Evolutionary conservation across 2,888 invertebrate genomes (phyloP), one percentile per base, ranked within the genome.

Genomic region (Nysson spinosus): DNA sequence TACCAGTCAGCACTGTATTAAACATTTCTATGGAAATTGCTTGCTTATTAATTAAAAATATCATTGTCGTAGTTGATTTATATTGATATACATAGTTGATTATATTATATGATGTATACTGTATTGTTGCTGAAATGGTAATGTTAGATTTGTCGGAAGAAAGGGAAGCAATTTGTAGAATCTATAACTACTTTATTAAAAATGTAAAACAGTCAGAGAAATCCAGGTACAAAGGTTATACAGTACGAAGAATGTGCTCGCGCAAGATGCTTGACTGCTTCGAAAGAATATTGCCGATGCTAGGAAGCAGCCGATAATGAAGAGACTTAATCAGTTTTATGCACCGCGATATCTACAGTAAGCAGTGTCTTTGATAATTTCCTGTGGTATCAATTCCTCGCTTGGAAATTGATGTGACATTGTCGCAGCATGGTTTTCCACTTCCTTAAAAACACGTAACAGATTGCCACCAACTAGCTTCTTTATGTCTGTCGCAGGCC

Each of bases 391-490:
- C 89, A 89, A 89, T 61, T 90, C 90, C 66, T 90, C 90, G 43
- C 88, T 87, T 0, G 90, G 85, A 1, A 88, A 81, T 34, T 89
- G 89, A 79, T 89, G 81, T 2, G 84, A 79, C 24, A 86, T 58
- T 3, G 80, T 77, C 2, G 76, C 72, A 2, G 87, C 86, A 37
- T 85, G 81, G 24, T 75, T 75, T 69, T 89, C 89, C 14, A 89
- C 90, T 81, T 90, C 90, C 16, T 89, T 87, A 55, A 91, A 79
- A 37, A 91, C 90, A 55, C 91, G 83, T 57, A 91, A 87, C 35
- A 91, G 87, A 84, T 91, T 91, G 5, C 89, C 89, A 2, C 91
- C 91, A 12, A 91, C 90, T 19, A 91, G 80, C 76, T 91, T 91
- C 79, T 90, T 90, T 35, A 91, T 89, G 34, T 91, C 90, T 1